Percentiles rank a stretch among this genome's conserved stretches.
These are phyloP conservation scores for Perithous albicinctus DNA, from an alignment of 2,888 invertebrate species.

Conservation along the genomic window DNA sequence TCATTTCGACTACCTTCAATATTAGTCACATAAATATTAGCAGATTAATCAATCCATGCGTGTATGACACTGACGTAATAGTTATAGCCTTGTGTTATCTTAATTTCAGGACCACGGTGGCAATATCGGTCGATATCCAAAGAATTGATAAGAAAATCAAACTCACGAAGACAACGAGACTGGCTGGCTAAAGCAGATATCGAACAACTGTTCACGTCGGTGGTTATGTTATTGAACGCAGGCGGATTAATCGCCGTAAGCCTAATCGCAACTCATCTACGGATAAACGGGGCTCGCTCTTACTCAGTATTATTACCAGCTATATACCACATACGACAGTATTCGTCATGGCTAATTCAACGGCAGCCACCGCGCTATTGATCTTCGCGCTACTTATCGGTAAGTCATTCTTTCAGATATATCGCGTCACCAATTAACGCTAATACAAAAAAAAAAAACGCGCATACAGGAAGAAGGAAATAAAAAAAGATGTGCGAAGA, in stretches of 20 bases:
- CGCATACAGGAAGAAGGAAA: background rate
- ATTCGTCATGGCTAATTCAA: constrained; percentile 59
- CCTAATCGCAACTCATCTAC: background rate
- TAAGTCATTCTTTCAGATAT: constrained; percentile 53
- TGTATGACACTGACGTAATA: constrained; percentile 18
- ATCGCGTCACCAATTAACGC: background rate
- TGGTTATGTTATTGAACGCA: constrained; percentile 11
- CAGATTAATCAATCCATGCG: background rate
- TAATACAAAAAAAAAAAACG: background rate
- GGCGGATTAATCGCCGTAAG: constrained; percentile 36
- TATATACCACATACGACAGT: background rate
- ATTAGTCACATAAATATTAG: background rate
- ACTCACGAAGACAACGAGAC: background rate
- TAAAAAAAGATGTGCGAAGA: background rate
- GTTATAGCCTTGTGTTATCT: constrained; percentile 24
- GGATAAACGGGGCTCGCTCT: background rate
- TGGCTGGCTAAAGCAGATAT: background rate
- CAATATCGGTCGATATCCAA: constrained; percentile 29
- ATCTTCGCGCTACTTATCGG: constrained; percentile 52
- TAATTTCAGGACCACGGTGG: constrained; percentile 44
- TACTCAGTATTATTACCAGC: constrained; percentile 25
- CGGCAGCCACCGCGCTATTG: constrained; percentile 36
- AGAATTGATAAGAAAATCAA: constrained; percentile 44
- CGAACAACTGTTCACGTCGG: constrained; percentile 8
- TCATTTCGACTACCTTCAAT: background rate